Evolutionary conservation across 2,797 vertebrate species (phyloP).

Genomic region (Typhlichthys eigenmanni): DNA sequence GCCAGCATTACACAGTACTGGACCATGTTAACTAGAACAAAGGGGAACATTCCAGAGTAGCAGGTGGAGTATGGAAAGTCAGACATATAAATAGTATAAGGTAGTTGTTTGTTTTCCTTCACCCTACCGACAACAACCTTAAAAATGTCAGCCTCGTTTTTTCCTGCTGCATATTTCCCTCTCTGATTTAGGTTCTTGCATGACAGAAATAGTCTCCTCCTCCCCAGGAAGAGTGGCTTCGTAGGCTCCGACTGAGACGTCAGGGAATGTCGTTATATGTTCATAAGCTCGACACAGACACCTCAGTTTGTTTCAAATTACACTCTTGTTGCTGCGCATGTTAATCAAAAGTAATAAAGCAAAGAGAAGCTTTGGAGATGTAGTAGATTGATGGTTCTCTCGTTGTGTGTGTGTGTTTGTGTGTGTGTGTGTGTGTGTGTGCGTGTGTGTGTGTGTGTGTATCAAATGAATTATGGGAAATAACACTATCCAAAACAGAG

Average conservation of each 20-base stretch:
- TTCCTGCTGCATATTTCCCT: slow-evolving; percentile 21
- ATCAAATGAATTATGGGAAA: not conserved
- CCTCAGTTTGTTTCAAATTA: slow-evolving; percentile 72
- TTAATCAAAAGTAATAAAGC: slow-evolving; percentile 59
- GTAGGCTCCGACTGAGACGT: slow-evolving; percentile 43
- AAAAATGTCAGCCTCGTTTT: slow-evolving; percentile 57
- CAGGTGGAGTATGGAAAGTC: too few species aligned
- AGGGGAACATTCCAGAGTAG: too few species aligned
- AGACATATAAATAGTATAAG: too few species aligned
- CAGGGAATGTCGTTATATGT: slow-evolving; percentile 57
- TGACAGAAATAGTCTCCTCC: slow-evolving; percentile 58
- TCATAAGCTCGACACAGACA: slow-evolving; percentile 66
- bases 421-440: slow-evolving; percentile 9
- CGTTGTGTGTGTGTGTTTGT: slow-evolving; percentile 14
- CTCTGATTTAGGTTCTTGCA: slow-evolving; percentile 52
- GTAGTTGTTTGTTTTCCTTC: too few species aligned
- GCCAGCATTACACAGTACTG: too few species aligned
- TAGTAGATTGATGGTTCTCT: slow-evolving; percentile 23
- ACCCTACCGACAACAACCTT: slow-evolving; percentile 9
- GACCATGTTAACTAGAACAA: too few species aligned
- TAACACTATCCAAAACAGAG: too few species aligned
- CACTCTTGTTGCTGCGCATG: slow-evolving; percentile 59
- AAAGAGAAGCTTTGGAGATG: slow-evolving; percentile 36
- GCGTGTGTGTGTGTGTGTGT: slow-evolving; percentile 21
- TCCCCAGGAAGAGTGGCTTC: slow-evolving; percentile 51